Base-by-base conservation (phyloP, 92 coral and sea anemone genomes). In the Phenganax stokvisi region DNA sequence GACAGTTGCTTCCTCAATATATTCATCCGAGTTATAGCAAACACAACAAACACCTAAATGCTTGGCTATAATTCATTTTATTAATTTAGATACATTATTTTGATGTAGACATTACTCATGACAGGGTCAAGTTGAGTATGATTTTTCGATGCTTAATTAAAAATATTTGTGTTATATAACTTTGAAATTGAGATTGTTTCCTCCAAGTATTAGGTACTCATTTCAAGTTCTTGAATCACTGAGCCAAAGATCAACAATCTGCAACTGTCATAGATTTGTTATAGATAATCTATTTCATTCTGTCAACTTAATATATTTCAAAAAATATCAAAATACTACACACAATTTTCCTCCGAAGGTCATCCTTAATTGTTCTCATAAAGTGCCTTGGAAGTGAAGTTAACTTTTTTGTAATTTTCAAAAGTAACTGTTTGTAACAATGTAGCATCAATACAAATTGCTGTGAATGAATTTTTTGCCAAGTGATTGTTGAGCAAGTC, bases 141-240 rank as follows among this genome's bases (percentile, higher is more conserved):
- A 37, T 37, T 37, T 37, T 37, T 37, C 5, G 5, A 37, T 37
- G 47, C 47, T 37, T 37, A 37, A 37, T 37, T 5, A 37, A 37
- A 37, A 37, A 37, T 37, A 68, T 68, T 68, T 28, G 52, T 8
- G n/a, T 0, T 64, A 44, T 17, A 20, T 64, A 64, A 7, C 10
- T 64, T 64, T 68, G 16, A 7, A 17, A 1, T 68, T 51, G 73
- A 68, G 47, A 30, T 68, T 68, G 54, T 68, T 1, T 68, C 73
- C 12, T 68, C 47, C 73, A 29, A 11, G 20, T 11, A 30, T 28
- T 37, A 53, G 12, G 52, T 68, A 68, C 73, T 30, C 31, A 68
- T 6, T 30, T 10, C 25, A 16, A 75, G 56, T 75, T 75, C 80
- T 75, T 75, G 10, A 16, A 75, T 75, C 80, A 55, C 80, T 29